Conservation (phyloP, 1,140 invertebrate species). For the Meloidogyne floridensis region DNA sequence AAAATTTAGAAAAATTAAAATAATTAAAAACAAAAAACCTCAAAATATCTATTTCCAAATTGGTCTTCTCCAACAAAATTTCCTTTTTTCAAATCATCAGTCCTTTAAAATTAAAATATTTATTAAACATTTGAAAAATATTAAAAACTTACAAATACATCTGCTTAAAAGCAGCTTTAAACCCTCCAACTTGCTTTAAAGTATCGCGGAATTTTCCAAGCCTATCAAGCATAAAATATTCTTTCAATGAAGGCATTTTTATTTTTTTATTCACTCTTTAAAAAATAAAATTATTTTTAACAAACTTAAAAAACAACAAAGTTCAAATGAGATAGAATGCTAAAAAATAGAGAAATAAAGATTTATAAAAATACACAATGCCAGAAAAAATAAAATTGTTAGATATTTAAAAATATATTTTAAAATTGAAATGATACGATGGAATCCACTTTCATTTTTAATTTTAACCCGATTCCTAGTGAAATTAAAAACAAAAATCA, state of each 20-base stretch:
- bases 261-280: background rate
- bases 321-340: too few relatives aligned
- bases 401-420: too few relatives aligned
- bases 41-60: constrained; percentile 93
- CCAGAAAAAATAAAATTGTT: too few relatives aligned
- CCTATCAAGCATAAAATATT: constrained; percentile 53
- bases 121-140: background rate
- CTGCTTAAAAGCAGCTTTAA: constrained; percentile 49
- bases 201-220: constrained; percentile 32
- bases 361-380: too few relatives aligned
- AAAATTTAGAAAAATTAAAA: background rate
- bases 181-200: constrained; percentile 47
- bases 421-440: too few relatives aligned
- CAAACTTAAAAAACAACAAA: background rate
- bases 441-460: too few relatives aligned
- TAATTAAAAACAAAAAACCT: constrained; percentile 67
- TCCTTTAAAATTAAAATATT: constrained; percentile 34
- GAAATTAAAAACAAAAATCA: too few relatives aligned
- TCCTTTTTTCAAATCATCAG: constrained; percentile 44
- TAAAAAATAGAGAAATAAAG: too few relatives aligned
- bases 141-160: constrained; percentile 47
- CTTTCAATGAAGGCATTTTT: constrained; percentile 38
- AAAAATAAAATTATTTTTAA: background rate
- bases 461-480: too few relatives aligned
- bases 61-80: constrained; percentile 82